Evolutionary conservation across 2,888 invertebrate species (phyloP).

Genomic region (Hypercompe scribonia): DNA sequence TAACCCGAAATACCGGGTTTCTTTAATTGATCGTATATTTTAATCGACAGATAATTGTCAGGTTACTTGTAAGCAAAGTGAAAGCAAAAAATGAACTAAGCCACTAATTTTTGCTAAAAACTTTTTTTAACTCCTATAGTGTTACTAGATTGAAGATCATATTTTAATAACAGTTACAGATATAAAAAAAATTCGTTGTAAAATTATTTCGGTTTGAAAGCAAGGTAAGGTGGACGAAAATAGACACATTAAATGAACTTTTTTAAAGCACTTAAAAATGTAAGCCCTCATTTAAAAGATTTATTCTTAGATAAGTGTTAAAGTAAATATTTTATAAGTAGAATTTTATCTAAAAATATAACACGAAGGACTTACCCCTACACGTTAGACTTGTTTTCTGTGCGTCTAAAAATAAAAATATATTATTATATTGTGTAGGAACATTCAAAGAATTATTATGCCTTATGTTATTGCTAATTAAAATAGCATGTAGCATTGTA

Average conservation of each 20-base stretch:
- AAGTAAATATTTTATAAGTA: conserved; percentile 39
- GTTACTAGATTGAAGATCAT: background rate
- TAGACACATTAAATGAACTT: conserved; percentile 26
- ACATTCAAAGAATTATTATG: conserved; percentile 13
- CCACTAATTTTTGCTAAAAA: background rate
- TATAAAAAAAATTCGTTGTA: background rate
- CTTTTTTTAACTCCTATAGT: background rate
- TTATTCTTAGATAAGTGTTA: conserved; percentile 36
- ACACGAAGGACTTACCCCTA: conserved; percentile 47
- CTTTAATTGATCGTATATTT: background rate
- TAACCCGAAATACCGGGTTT: background rate
- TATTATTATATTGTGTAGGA: conserved; percentile 34
- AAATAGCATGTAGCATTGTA: conserved; percentile 26
- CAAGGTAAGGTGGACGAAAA: conserved; percentile 19
- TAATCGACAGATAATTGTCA: background rate
- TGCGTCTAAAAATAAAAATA: conserved; percentile 51
- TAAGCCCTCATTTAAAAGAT: conserved; percentile 33
- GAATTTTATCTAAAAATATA: conserved; percentile 44
- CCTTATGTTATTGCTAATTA: conserved; percentile 18
- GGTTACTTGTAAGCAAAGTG: background rate
- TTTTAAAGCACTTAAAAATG: conserved; percentile 34
- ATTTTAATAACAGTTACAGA: background rate
- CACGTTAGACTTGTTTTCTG: conserved; percentile 44
- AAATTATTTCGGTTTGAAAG: conserved; percentile 6
- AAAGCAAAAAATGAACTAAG: background rate